Percentiles rank a stretch among this genome's conserved stretches.
Conservation (phyloP, 2,113 vertebrate species). For the Mugil cephalus region DNA sequence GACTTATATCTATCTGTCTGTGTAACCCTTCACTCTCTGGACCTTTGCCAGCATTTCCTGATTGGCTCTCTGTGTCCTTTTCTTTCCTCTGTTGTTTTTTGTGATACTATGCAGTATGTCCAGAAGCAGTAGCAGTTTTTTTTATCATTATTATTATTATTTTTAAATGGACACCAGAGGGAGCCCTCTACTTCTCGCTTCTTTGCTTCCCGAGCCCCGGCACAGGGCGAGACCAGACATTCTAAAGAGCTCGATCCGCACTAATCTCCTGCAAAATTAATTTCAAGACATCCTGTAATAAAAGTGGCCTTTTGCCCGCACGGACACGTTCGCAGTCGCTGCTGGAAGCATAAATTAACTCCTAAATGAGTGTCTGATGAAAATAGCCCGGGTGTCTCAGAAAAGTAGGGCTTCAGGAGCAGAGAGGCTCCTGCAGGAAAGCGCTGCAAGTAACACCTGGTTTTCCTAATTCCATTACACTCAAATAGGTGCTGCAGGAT, state of each 20-base stretch:
- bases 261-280: constrained; percentile 75
- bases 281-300: constrained; percentile 73
- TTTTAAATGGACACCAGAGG: constrained; percentile 71
- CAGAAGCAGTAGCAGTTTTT: background rate
- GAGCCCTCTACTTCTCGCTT: constrained; percentile 47
- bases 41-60: constrained; percentile 40
- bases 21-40: constrained; percentile 37
- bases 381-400: constrained; percentile 44
- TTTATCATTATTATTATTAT: background rate
- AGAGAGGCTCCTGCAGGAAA: constrained; percentile 27
- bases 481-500: constrained; percentile 14
- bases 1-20: constrained; percentile 71
- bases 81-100: background rate
- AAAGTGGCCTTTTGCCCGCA: constrained; percentile 71
- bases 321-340: constrained; percentile 45
- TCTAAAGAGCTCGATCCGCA: constrained; percentile 53
- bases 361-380: constrained; percentile 68
- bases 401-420: constrained; percentile 15
- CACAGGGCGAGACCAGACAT: constrained; percentile 45
- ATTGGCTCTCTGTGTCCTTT: constrained; percentile 27
- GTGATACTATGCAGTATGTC: background rate
- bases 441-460: constrained; percentile 37
- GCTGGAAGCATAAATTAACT: constrained; percentile 69
- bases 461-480: constrained; percentile 31
- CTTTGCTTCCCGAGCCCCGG: constrained; percentile 1